These are phyloP conservation scores for Diachasmimorpha longicaudata DNA, from an alignment of 1,140 invertebrate genomes.

Conservation along the genomic window DNA sequence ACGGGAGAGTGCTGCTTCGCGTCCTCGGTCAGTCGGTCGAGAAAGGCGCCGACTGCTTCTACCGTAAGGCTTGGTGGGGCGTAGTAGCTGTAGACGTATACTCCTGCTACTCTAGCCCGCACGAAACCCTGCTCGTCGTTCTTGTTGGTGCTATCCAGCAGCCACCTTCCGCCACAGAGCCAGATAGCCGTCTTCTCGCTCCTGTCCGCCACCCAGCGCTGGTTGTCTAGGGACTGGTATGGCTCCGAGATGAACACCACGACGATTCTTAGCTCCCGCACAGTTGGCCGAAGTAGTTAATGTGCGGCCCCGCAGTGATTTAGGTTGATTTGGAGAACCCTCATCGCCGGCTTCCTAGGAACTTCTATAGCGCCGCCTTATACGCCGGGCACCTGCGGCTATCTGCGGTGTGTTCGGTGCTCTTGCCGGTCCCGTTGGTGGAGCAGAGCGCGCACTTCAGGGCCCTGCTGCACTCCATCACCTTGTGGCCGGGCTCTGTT, in stretches of 20 bases:
- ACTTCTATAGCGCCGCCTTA: background rate
- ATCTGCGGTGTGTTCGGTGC: background rate
- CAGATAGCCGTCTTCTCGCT: background rate
- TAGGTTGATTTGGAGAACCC: conserved; percentile 1
- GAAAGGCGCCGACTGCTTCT: background rate
- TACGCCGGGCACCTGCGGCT: conserved; percentile 7
- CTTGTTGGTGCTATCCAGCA: no score
- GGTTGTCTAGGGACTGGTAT: background rate
- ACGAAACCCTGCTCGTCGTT: background rate
- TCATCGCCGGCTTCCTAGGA: background rate
- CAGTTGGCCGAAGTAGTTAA: conserved; percentile 9
- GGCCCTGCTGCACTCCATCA: background rate
- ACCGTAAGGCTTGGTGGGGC: background rate
- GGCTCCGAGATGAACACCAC: conserved; percentile 4
- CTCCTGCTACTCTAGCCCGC: background rate
- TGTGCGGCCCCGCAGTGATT: conserved; percentile 18
- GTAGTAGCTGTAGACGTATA: conserved; percentile 13
- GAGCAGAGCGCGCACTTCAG: background rate
- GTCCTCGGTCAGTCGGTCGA: background rate
- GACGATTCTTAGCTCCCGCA: conserved; percentile 6
- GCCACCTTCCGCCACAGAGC: background rate
- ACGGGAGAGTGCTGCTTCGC: conserved; percentile 4
- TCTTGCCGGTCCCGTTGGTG: no score
- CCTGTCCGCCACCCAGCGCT: background rate
- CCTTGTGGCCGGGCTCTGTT: conserved; percentile 13